Base-by-base conservation (phyloP, 2,888 invertebrate genomes). In the Dolichomitus sp. region DNA sequence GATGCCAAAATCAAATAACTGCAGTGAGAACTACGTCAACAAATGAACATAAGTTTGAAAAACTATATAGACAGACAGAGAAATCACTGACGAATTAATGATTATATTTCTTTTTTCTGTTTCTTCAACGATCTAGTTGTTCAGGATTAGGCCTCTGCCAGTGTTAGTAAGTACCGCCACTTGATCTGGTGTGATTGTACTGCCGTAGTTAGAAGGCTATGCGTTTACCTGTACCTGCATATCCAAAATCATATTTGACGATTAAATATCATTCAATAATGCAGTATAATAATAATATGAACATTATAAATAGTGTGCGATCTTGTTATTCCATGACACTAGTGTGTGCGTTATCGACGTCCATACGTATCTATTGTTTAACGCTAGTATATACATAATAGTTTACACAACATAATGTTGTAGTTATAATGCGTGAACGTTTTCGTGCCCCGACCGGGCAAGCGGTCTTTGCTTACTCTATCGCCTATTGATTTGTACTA, bases 101-200 rank as follows among this genome's bases (percentile, higher is more conserved):
- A 81, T 88, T 88, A 87, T 89, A 90, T 91, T 92, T 91, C 90
- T 92, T 92, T 93, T 94, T 94, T 94, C 94, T 94, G 94, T 94
- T 94, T 94, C 91, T 94, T 93, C 94, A 92, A 94, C 93, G 95
- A 94, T 96, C 95, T 96, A 98, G 98, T 98, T 98, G 96, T 98
- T 98, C 98, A 98, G 98, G 98, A 98, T 98, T 96, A 98, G 97
- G 97, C 98, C 98, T 95, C 98, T 98, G 96, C 98, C 98, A 96
- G 98, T 98, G 95, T 97, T 98, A 97, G 98, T 98, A 98, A 98
- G 98, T 98, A 98, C 95, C 94, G 92, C 93, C 92, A 94, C 93
- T 94, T 94, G 94, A 94, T 94, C 94, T 93, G 94, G 94, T 94
- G 93, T 94, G 93, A 93, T 94, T 93, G 92, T 93, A 93, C 93